These are phyloP conservation scores for Rhagologus leucostigma DNA, from an alignment of 2,113 vertebrate species.

Conservation along the genomic window DNA sequence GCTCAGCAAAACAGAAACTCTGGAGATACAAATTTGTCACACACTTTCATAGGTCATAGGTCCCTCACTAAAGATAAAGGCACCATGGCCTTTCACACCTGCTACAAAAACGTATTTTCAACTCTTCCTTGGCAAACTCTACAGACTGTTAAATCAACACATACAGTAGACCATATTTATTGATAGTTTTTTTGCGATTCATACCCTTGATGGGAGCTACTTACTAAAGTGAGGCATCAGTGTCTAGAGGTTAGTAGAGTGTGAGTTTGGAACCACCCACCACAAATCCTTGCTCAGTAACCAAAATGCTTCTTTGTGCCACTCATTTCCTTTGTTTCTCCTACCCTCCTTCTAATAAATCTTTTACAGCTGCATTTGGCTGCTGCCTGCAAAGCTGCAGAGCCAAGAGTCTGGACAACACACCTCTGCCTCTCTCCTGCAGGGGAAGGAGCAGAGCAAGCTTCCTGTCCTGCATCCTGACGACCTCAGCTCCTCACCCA, in stretches of 20 bases:
- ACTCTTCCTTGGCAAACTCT: not conserved
- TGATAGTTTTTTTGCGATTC: not conserved
- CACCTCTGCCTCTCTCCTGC: not conserved
- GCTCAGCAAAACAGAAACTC: not conserved
- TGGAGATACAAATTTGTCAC: not conserved
- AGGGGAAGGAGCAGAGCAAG: not conserved
- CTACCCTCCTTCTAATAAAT: not conserved
- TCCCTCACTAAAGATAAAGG: not conserved
- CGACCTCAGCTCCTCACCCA: not conserved
- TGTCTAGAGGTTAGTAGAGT: not conserved
- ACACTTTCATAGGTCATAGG: not conserved
- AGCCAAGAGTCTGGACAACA: not conserved
- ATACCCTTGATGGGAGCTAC: not conserved
- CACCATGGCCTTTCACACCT: not conserved
- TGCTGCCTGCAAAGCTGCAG: not conserved
- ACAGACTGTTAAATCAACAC: not conserved
- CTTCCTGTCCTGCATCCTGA: not conserved
- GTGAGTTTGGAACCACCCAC: not conserved
- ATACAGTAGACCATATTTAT: not conserved
- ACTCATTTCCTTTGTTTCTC: not conserved
- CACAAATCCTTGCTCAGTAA: not conserved
- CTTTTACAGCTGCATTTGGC: not conserved
- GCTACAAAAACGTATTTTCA: fast-evolving
- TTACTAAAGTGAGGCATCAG: not conserved
- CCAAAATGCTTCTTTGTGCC: not conserved